Evolutionary conservation across 2,113 vertebrate genomes (phyloP).

Genomic region (Eidolon helvum): DNA sequence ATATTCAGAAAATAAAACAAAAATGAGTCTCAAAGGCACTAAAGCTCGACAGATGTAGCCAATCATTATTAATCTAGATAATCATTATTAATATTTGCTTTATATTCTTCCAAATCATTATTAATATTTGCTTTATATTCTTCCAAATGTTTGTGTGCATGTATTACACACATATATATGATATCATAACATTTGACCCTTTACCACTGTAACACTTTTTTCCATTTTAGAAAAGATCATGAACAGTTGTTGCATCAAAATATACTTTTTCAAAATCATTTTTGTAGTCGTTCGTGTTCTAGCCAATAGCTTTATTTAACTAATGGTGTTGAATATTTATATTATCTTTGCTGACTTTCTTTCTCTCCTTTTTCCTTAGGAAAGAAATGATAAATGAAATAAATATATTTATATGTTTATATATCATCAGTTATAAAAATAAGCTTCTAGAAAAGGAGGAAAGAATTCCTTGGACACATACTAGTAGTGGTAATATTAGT

Average conservation of each 20-base stretch:
- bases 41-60: background rate
- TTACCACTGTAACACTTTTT: background rate
- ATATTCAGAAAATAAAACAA: background rate
- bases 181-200: background rate
- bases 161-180: background rate
- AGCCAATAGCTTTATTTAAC: background rate
- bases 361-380: background rate
- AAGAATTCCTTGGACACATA: background rate
- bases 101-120: background rate
- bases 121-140: background rate
- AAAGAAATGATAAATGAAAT: background rate
- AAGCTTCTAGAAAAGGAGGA: background rate
- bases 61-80: background rate
- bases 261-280: background rate
- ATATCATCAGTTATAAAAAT: background rate
- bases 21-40: background rate
- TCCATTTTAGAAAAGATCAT: background rate
- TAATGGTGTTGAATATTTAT: background rate
- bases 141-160: background rate
- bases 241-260: background rate
- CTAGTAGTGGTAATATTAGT: background rate
- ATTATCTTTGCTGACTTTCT: background rate
- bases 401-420: too few relatives aligned
- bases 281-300: background rate
- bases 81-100: background rate